phyloP scores from a whole-genome alignment of 2,888 invertebrate species.

The Epirrita christyi region DNA sequence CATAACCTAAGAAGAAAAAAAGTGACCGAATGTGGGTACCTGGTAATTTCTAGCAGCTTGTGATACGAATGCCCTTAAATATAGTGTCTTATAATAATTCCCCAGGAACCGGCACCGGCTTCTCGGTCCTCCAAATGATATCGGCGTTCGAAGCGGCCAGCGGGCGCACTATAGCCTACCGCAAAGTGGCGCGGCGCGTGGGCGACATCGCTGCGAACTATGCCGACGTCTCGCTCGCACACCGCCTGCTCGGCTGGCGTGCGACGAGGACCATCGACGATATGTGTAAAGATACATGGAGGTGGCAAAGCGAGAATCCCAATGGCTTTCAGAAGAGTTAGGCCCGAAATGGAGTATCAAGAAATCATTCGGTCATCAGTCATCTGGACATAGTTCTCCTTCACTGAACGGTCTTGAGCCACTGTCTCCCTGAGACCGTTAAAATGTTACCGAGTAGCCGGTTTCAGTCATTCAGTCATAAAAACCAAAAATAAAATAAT shows the following conservation, averaged over 20 bases:
- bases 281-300: slow-evolving; percentile 95
- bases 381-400: too few relatives aligned
- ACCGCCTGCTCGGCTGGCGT: slow-evolving; percentile 92
- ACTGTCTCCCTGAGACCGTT: too few relatives aligned
- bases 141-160: slow-evolving; percentile 91
- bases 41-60: too few relatives aligned
- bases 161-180: slow-evolving; percentile 89
- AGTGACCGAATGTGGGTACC: too few relatives aligned
- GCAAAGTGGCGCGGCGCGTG: slow-evolving; percentile 88
- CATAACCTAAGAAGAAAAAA: too few relatives aligned
- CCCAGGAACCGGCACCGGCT: slow-evolving; percentile 89
- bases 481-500: slow-evolving; percentile 1
- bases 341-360: too few relatives aligned
- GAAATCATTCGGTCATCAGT: too few relatives aligned
- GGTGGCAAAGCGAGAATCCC: slow-evolving; percentile 94
- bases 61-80: too few relatives aligned
- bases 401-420: too few relatives aligned
- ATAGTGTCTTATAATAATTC: too few relatives aligned
- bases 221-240: slow-evolving; percentile 92
- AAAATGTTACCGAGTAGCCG: too few relatives aligned
- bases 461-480: too few relatives aligned
- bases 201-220: slow-evolving; percentile 95
- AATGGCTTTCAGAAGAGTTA: slow-evolving; percentile 84
- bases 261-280: slow-evolving; percentile 90
- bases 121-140: slow-evolving; percentile 94